Percentiles rank a stretch among this genome's conserved stretches.
These are phyloP conservation scores for Osedax fenrisi DNA, from an alignment of 2,888 invertebrate species.

Conservation along the genomic window DNA sequence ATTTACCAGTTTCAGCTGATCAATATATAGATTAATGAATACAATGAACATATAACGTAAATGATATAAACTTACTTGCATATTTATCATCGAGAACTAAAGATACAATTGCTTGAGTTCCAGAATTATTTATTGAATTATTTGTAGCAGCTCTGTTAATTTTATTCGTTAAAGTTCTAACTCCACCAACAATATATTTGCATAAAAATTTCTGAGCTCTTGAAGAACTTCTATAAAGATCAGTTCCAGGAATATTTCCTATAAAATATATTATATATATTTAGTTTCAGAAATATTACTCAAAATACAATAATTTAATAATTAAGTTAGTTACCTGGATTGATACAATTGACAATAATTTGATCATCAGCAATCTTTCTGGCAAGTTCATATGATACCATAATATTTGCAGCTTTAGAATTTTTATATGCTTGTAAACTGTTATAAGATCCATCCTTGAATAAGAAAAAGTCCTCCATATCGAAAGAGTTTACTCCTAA, in stretches of 20 bases:
- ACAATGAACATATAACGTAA: neutral
- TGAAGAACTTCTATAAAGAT: constrained; percentile 37
- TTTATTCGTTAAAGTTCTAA: neutral
- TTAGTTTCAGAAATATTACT: neutral
- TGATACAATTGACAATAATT: constrained; percentile 40
- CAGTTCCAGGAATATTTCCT: constrained; percentile 42
- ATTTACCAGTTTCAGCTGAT: constrained; percentile 41
- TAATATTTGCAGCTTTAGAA: constrained; percentile 41
- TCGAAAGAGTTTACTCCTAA: constrained; percentile 38
- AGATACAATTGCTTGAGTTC: neutral
- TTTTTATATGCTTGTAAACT: constrained; percentile 43
- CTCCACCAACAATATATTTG: constrained; percentile 36
- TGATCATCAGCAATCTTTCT: constrained; percentile 39
- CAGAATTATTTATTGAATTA: neutral
- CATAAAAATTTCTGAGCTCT: constrained; percentile 37
- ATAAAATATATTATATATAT: constrained; percentile 15
- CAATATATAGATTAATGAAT: constrained; percentile 9
- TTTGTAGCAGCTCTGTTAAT: neutral
- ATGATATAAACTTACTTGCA: neutral
- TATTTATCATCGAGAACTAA: neutral
- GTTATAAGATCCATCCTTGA: constrained; percentile 38
- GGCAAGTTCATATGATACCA: constrained; percentile 41
- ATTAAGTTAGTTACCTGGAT: constrained; percentile 38
- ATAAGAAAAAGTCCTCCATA: constrained; percentile 41
- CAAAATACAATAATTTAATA: neutral